Conservation (phyloP, 2,113 vertebrate species). For the Scomber colias region DNA sequence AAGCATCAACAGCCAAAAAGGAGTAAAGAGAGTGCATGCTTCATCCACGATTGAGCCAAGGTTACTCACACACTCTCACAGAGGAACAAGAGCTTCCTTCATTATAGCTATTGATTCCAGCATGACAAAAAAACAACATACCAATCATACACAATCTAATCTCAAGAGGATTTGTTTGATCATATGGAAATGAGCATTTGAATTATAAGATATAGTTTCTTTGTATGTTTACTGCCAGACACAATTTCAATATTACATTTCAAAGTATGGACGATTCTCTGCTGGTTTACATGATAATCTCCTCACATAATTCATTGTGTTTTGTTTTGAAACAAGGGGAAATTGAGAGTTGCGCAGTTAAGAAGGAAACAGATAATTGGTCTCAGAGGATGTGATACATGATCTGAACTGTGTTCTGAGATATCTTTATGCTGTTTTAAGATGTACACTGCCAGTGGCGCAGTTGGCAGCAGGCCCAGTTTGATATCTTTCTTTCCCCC, state of each 20-base stretch:
- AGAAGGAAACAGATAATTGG: constrained; percentile 73
- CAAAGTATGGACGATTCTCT: neutral
- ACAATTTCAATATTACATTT: constrained; percentile 19
- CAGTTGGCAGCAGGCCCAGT: constrained; percentile 57
- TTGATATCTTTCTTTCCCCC: constrained; percentile 23
- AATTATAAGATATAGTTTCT: neutral
- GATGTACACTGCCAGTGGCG: constrained; percentile 52
- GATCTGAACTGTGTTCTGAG: constrained; percentile 71
- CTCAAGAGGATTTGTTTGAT: neutral
- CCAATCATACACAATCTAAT: neutral
- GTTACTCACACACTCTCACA: neutral
- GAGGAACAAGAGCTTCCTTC: neutral
- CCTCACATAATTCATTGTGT: constrained; percentile 10
- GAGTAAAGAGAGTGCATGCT: neutral
- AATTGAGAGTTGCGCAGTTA: constrained; percentile 49
- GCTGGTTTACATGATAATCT: neutral
- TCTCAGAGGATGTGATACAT: constrained; percentile 69
- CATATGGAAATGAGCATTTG: too few relatives aligned
- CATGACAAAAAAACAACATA: neutral
- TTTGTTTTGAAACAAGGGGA: constrained; percentile 59
- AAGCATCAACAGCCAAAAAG: neutral
- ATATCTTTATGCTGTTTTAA: constrained; percentile 61
- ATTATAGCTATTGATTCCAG: neutral
- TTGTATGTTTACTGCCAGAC: neutral
- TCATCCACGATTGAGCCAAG: constrained; percentile 4